A percentile compares a stretch with the other conserved stretches of the same genome.
phyloP scores from a whole-genome alignment of 2,797 vertebrate genomes.

The Chaenodraco wilsoni region DNA sequence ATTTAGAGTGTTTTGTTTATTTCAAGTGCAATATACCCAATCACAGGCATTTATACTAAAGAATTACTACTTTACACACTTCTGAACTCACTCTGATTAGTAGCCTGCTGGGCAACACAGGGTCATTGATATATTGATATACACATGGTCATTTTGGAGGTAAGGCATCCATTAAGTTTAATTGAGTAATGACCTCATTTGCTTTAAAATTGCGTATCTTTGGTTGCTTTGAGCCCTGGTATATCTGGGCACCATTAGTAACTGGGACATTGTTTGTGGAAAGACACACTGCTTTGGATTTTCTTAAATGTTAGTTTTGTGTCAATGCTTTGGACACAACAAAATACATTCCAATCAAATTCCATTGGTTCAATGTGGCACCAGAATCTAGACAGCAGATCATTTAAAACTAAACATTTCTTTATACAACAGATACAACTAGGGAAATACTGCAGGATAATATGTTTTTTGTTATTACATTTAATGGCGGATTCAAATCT shows the following conservation, averaged over 20 bases:
- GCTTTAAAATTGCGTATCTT: not conserved
- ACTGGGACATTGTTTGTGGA: not conserved
- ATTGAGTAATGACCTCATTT: not conserved
- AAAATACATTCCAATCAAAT: not conserved
- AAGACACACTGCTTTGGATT: not conserved
- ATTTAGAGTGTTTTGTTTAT: constrained; percentile 12
- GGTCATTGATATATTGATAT: too few species aligned
- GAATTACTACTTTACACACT: too few species aligned
- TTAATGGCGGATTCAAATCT: not conserved
- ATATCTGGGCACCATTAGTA: not conserved
- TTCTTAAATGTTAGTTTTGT: not conserved
- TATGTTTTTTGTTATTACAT: not conserved
- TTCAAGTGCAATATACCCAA: too few species aligned
- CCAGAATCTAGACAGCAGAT: not conserved
- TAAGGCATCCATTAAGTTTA: too few species aligned
- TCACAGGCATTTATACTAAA: too few species aligned
- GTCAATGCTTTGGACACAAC: not conserved
- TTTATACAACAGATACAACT: not conserved
- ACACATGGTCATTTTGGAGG: too few species aligned
- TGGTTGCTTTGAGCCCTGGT: not conserved
- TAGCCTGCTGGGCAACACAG: too few species aligned
- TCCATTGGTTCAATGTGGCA: not conserved
- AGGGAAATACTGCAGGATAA: too few species aligned
- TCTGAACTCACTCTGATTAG: too few species aligned
- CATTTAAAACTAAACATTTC: not conserved